These are phyloP conservation scores for Pelosia muscerda DNA, from an alignment of 2,888 invertebrate genomes.

Conservation along the genomic window DNA sequence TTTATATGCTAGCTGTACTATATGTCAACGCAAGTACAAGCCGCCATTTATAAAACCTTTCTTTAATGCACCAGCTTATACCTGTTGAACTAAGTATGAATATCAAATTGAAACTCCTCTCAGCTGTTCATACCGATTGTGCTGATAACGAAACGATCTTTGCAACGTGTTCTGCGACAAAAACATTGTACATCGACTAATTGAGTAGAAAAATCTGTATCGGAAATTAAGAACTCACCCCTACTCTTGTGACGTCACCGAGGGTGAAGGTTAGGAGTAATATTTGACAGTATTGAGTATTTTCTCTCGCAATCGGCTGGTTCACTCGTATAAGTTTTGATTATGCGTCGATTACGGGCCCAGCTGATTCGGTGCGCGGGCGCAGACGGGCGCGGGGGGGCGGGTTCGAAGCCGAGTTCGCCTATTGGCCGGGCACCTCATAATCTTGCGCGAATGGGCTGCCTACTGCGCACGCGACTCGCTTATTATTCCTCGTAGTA, in stretches of 20 bases:
- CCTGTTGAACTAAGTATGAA: not conserved
- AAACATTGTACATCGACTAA: not conserved
- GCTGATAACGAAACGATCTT: slow-evolving; percentile 16
- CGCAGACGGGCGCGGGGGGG: slow-evolving; percentile 26
- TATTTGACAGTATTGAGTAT: slow-evolving; percentile 20
- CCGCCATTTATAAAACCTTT: too few species aligned
- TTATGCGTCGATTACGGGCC: slow-evolving; percentile 62
- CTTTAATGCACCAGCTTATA: too few species aligned
- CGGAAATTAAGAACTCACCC: slow-evolving; percentile 6
- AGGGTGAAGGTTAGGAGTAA: slow-evolving; percentile 19
- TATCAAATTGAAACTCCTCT: slow-evolving; percentile 6
- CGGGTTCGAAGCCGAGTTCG: slow-evolving; percentile 31
- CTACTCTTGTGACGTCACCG: not conserved
- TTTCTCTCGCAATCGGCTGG: slow-evolving; percentile 50
- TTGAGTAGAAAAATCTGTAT: not conserved
- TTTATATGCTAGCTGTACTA: too few species aligned
- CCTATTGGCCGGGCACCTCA: slow-evolving; percentile 60
- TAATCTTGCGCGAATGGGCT: slow-evolving; percentile 67
- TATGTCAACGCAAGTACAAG: too few species aligned
- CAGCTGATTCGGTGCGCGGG: slow-evolving; percentile 61
- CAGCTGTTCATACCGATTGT: slow-evolving; percentile 18
- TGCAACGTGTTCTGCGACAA: slow-evolving; percentile 17
- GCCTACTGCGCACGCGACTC: slow-evolving; percentile 66
- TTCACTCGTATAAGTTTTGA: slow-evolving; percentile 66
- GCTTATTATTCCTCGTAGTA: slow-evolving; percentile 48